Percentiles rank a stretch among this genome's conserved stretches.
phyloP scores from a whole-genome alignment of 2,113 vertebrate species.

The Prietella phreatophila region DNA sequence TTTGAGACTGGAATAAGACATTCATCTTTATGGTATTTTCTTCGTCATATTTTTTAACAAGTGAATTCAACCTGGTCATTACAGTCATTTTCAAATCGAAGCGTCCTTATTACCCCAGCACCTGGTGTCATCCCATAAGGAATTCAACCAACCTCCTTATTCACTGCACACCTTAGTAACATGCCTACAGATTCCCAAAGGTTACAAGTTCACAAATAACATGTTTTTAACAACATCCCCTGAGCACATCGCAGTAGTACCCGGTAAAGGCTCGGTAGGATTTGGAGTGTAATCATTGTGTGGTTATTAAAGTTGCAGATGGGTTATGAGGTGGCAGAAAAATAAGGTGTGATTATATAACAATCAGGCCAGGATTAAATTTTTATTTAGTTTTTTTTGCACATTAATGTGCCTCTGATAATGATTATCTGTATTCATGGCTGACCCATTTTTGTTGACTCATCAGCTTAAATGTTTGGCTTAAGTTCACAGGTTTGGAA shows the following conservation, averaged over 20 bases:
- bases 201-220: slow-evolving; percentile 24
- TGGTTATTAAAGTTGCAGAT: slow-evolving; percentile 28
- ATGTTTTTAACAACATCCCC: slow-evolving; percentile 45
- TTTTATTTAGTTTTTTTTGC: not conserved
- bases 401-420: not conserved
- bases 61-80: not conserved
- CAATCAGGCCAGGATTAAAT: not conserved
- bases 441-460: not conserved
- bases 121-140: not conserved
- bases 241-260: not conserved
- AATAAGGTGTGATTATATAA: slow-evolving; percentile 1
- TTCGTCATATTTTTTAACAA: not conserved
- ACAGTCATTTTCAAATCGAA: not conserved
- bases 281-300: not conserved
- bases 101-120: not conserved
- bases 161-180: not conserved
- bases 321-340: slow-evolving; percentile 11
- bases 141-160: not conserved
- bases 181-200: not conserved
- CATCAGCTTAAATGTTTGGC: slow-evolving; percentile 14
- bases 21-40: not conserved
- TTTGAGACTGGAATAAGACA: not conserved
- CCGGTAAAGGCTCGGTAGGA: not conserved
- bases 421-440: slow-evolving; percentile 5
- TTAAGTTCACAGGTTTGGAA: not conserved